Percentiles rank a stretch among this genome's conserved stretches.
Conservation (phyloP, 2,113 vertebrate species). For the Serinus canaria region DNA sequence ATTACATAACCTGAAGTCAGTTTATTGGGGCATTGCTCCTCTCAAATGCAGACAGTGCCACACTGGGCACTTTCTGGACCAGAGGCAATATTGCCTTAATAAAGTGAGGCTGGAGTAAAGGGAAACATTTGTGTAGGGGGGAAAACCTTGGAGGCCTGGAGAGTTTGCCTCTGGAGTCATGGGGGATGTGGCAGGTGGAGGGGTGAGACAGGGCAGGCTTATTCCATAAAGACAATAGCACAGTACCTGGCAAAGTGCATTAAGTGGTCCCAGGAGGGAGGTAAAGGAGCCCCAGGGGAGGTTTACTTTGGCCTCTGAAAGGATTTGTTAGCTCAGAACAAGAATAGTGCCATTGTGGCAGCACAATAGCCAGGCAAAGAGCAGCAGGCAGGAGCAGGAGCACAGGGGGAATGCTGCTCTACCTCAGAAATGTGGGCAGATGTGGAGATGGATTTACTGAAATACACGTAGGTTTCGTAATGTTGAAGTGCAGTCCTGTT, state of each 20-base stretch:
- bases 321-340: neutral
- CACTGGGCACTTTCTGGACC: neutral
- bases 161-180: neutral
- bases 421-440: accelerated
- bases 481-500: neutral
- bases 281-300: neutral
- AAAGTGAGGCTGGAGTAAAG: neutral
- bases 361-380: neutral
- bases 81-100: neutral
- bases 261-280: neutral
- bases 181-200: neutral
- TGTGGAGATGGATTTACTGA: neutral
- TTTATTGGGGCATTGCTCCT: neutral
- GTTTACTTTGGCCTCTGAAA: neutral
- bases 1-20: neutral
- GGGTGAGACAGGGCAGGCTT: neutral
- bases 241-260: neutral
- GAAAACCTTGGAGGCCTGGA: neutral
- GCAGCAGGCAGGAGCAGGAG: neutral
- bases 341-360: neutral
- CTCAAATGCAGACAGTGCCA: neutral
- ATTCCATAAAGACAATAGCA: neutral
- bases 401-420: neutral
- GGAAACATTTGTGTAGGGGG: neutral
- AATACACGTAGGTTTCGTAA: neutral